Base-by-base conservation (phyloP, 2,113 vertebrate species). In the Indicator maculatus region DNA sequence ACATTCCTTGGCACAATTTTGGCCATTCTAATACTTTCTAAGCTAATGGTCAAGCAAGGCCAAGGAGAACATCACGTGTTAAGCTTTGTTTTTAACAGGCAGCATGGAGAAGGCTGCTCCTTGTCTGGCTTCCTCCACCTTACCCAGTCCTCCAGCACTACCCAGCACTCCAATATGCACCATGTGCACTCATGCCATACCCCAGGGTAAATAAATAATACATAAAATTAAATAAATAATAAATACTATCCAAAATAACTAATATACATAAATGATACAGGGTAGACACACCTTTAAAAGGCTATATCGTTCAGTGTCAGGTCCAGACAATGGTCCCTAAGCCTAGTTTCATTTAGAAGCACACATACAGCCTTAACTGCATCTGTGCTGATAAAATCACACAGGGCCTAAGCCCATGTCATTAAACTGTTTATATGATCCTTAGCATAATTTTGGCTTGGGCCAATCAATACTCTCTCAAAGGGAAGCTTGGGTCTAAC, bases 111-210 rank as follows among this genome's bases (percentile, higher is more conserved):
- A 67, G 31, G 39, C n/a, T 30, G 41, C 18, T 39, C 9, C 41
- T 36, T 0, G 0, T 45, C 12, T 5, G 15, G 19, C 20, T 91
- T 67, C 53, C 27, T 75, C 27, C 36, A 59, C 2, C 1, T 30
- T 27, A 33, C 2, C 3, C 5, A 2, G 17, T 33, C 12, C 44
- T 64, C 85, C 58, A 81, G 36, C 16, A 3, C 39, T 30, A 71
- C 6, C 10, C 56, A 74, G 52, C n/a, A 83, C 30, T 66, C 69
- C 27, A n/a, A 31, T 52, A 76, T 2, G 11, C 26, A 23, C 12
- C 24, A n/a, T 11, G 33, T 3, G 16, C 74, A 47, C 39, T 71
- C 19, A 20, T 8, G 11, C 45, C 24, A 55, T 19, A 79, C 3
- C 6, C 14, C 38, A 61, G 18, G 21, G 80, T 47, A 36, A 36